Base-by-base conservation (phyloP, 2,113 vertebrate genomes). In the Rhagologus leucostigma region DNA sequence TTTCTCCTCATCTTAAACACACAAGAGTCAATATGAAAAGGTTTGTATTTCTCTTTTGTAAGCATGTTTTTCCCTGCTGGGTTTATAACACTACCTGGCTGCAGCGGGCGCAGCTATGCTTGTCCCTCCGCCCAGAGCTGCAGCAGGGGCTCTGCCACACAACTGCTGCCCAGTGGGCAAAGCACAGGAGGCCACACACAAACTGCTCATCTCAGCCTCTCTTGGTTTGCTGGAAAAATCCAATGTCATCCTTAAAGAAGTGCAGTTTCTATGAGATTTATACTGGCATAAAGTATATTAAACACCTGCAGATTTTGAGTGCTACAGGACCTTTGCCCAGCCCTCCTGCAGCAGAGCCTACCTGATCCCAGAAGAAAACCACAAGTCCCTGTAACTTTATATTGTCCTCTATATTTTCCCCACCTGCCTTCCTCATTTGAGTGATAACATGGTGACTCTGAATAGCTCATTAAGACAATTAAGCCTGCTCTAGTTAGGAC, bases 121-220 rank as follows among this genome's bases (percentile, higher is more conserved):
- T 6, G 37, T n/a, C 27, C 52, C 87, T 90, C 82, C 83, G 33
- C 13, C 96, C 47, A 37, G 47, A 85, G 12, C 64, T 23, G 47
- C 42, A 15, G 15, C 39, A 70, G 26, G 23, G 29, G 21, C 80
- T 46, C 81, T 46, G 55, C 44, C 86, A 60, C 8, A 9, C 56
- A 64, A 18, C 12, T 0, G 0, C 1, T 22, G 13, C 37, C 4
- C 1, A 1, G 23, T 30, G 44, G 47, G 39, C 13, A 67, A 83
- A 53, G 23, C 2, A 3, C 16, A 59, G 64, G 49, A 47, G 67
- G 22, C 4, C 26, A 20, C 37, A 49, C 18, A 33, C 46, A 19
- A 6, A 6, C 9, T 69, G 24, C 49, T 44, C 15, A 39, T 23
- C 70, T 73, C 74, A 39, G 33, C 39, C 50, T 18, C 22, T 84